A percentile compares a stretch with the other conserved stretches of the same genome.
These are phyloP conservation scores for Drosophila kokeensis DNA, from an alignment of 2,888 invertebrate genomes.

Conservation along the genomic window DNA sequence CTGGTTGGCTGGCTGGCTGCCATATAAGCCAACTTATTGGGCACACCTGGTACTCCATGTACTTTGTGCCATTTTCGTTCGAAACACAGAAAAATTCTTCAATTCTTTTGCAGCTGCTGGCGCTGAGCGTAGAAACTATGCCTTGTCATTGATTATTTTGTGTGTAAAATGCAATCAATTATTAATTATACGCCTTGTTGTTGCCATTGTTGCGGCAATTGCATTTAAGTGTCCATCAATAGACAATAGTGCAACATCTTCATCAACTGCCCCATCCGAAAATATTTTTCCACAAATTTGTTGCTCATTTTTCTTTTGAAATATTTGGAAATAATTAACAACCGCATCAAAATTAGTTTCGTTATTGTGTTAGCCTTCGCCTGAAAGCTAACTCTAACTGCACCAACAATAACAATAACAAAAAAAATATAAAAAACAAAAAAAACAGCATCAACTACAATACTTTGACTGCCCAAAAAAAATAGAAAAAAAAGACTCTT, in stretches of 20 bases:
- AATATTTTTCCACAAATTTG: slow-evolving; percentile 18
- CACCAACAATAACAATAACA: slow-evolving; percentile 1
- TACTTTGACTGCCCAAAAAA: slow-evolving; percentile 3
- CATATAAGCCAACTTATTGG: slow-evolving; percentile 67
- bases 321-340: slow-evolving; percentile 78
- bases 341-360: slow-evolving; percentile 81
- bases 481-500: background rate
- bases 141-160: slow-evolving; percentile 45
- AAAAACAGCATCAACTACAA: slow-evolving; percentile 3
- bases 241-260: slow-evolving; percentile 74
- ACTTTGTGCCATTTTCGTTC: slow-evolving; percentile 72
- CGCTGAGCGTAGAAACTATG: slow-evolving; percentile 23
- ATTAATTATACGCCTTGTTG: slow-evolving; percentile 79
- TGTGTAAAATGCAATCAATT: slow-evolving; percentile 73
- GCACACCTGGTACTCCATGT: slow-evolving; percentile 68
- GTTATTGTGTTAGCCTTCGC: slow-evolving; percentile 80
- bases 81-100: slow-evolving; percentile 53
- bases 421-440: background rate
- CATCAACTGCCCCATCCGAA: slow-evolving; percentile 38
- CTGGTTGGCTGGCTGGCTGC: slow-evolving; percentile 28
- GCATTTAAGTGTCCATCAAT: slow-evolving; percentile 59
- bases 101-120: slow-evolving; percentile 45
- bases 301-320: slow-evolving; percentile 35
- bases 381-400: slow-evolving; percentile 28
- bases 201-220: slow-evolving; percentile 53